Base-by-base conservation (phyloP, 1,140 invertebrate genomes). In the Drosophila obscura region DNA sequence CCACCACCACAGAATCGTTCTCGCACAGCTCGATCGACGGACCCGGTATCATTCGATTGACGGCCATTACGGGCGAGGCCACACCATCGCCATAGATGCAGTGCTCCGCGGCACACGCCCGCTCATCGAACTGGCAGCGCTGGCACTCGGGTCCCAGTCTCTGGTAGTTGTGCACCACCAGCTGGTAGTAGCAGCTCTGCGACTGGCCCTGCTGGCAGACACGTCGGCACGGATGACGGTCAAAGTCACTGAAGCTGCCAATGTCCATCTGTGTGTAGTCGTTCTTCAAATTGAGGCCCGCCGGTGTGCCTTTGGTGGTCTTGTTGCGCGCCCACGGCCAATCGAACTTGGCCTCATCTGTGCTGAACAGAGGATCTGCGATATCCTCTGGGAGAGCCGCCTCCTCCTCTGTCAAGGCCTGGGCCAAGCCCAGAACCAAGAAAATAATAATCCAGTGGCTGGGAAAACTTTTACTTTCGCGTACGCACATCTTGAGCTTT, bases 21-120 rank as follows among this genome's bases (percentile, higher is more conserved):
- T 97, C 94, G 74, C 96, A 98, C 3, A 98, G 96, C 93, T 97
- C 95, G 48, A 98, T 96, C 5, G 94, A 91, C 1, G 97, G 97
- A 1, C 96, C 97, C 3, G 97, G 97, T 13, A 97, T 90, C 91
- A 95, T 95, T 53, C 96, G 93, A 92, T 98, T 98, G 2, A 96
- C 96, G 0, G 95, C 94, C 15, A 97, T 93, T 3, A 97, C 94
- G 1, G 94, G 94, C 9, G 95, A 93, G n/a, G 94, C 91, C 13
- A 94, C 93, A 7, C 96, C 96, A 85, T 96, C 95, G 1, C 94
- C 94, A 51, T 94, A 93, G 43, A 96, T 93, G 74, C 96, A 97
- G 55, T 95, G 93, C 24, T 94, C 90, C 57, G 93, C 92, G 4
- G 73, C 81, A 53, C 95, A 95, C 22, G 93, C 93, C 0, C 94